Evolutionary conservation across 1,140 invertebrate genomes (phyloP), one percentile per base, ranked within the genome.

Genomic region (Fopius arisanus): DNA sequence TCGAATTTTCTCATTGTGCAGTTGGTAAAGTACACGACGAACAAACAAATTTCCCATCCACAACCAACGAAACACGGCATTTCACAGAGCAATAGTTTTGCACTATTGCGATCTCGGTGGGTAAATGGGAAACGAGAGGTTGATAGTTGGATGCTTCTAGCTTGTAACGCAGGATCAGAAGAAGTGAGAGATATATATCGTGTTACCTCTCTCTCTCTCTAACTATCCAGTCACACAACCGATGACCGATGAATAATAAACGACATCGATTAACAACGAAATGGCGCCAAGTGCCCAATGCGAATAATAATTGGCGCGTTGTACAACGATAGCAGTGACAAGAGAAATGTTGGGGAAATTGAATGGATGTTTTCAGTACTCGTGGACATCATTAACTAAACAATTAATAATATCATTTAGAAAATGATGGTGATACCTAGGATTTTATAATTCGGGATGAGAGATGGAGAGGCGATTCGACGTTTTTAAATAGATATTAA

Each of bases 221-320:
- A 14, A n/a, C 6, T 59, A 19, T 23, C 54, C 1, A 59, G 54
- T 59, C 54, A 26, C 54, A 59, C 54, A 23, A 59, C 54, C 79
- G 82, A 82, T 82, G 78, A 82, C 80, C 80, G 80, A 83, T 84
- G 83, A 84, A 84, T 83, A 83, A 83, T 84, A 82, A 84, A 83
- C 76, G 80, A 76, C 76, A 73, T 78, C 81, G 78, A 84, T 83
- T 80, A 81, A 81, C 81, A 82, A 84, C 78, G 79, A 81, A 83
- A 82, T 77, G 78, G 65, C 74, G 80, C 76, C 71, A 79, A 82
- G 74, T 81, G 75, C 54, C 26, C 71, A 80, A 72, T 75, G 70
- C 80, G 78, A 80, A 80, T 84, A 82, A 83, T 82, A 83, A 83
- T 84, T 78, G 78, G 74, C 70, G 74, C 68, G 43, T 70, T 66